phyloP scores from a whole-genome alignment of 2,113 vertebrate species.

The Dipodomys stephensi region DNA sequence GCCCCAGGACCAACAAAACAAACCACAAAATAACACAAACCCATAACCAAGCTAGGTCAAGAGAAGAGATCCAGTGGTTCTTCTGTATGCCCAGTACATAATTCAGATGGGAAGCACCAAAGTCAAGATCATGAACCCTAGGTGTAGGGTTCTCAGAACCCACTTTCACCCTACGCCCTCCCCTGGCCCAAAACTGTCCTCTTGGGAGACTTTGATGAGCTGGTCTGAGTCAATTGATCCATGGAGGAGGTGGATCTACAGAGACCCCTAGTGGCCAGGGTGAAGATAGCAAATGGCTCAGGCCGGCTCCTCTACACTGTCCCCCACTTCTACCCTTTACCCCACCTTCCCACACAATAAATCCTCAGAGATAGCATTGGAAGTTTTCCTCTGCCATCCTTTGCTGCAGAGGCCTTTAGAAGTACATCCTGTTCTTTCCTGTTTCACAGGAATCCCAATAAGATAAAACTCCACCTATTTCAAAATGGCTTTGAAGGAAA shows the following conservation, averaged over 20 bases:
- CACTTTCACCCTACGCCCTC: neutral
- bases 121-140: neutral
- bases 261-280: constrained; percentile 84
- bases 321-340: neutral
- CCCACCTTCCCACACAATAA: neutral
- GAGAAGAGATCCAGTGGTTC: neutral
- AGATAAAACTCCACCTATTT: constrained; percentile 21
- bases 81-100: neutral
- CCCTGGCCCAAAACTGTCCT: neutral
- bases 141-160: neutral
- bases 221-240: constrained; percentile 29
- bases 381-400: neutral
- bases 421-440: neutral
- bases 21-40: neutral
- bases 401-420: neutral
- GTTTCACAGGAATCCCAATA: neutral
- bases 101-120: neutral
- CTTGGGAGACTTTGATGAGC: neutral
- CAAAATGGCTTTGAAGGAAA: neutral
- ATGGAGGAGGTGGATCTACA: constrained; percentile 78
- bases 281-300: neutral
- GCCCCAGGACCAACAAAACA: too few relatives aligned
- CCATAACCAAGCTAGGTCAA: neutral
- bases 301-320: fast-evolving
- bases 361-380: neutral